Evolutionary conservation across 2,797 vertebrate species (phyloP).

Genomic region (Fringilla coelebs): DNA sequence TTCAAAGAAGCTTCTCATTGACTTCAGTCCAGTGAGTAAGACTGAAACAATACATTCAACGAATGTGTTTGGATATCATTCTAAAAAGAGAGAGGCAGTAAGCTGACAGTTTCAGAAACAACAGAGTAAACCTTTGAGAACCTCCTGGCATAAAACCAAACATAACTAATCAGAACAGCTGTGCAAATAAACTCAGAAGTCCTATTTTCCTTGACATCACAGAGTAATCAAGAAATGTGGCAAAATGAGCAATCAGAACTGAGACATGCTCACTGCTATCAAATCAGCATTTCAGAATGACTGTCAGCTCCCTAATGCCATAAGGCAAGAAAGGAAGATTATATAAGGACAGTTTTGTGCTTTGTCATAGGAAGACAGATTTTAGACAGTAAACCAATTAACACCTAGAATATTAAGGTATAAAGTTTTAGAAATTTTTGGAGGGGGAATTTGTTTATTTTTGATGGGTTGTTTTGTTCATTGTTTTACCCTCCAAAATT

Average conservation of each 20-base stretch:
- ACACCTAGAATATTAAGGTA: not conserved
- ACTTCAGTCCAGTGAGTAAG: not conserved
- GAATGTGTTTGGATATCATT: not conserved
- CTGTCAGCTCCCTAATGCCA: not conserved
- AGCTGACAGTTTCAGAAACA: conserved; percentile 8
- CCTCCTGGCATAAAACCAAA: conserved; percentile 5
- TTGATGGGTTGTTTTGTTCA: rapidly evolving
- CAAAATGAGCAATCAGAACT: not conserved
- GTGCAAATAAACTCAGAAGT: conserved; percentile 18
- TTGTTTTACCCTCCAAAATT: not conserved
- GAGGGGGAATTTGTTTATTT: not conserved
- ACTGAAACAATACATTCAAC: not conserved
- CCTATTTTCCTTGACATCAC: not conserved
- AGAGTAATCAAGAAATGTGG: not conserved
- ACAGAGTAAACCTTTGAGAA: not conserved
- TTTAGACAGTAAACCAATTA: not conserved
- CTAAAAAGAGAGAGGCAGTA: not conserved
- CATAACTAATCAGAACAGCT: conserved; percentile 14
- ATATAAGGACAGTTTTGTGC: not conserved
- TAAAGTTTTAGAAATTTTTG: not conserved
- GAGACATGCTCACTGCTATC: not conserved
- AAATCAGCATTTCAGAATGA: not conserved
- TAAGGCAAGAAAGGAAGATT: not conserved
- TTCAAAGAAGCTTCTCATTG: not conserved
- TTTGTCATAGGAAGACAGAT: not conserved